phyloP scores from a whole-genome alignment of 2,113 vertebrate species.

The Psilopsiagon aymara region DNA sequence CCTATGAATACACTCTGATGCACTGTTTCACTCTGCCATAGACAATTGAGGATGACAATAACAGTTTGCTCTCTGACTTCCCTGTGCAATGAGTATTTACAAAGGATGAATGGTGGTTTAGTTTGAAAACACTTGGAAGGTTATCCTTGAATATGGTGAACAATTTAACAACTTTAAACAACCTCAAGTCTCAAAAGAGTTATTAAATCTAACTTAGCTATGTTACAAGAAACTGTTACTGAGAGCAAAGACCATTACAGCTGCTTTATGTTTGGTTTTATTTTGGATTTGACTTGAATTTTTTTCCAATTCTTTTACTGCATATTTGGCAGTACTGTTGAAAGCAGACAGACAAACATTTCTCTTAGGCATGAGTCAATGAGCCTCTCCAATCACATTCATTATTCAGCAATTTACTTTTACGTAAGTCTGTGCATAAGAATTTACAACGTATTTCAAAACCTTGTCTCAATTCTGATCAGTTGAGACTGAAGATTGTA shows the following conservation, averaged over 20 bases:
- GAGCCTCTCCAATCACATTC: conserved; percentile 79
- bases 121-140: not conserved
- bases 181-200: conserved; percentile 53
- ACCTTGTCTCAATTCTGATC: not conserved
- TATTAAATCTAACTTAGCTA: conserved; percentile 69
- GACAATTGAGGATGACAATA: conserved; percentile 30
- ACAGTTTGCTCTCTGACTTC: conserved; percentile 34
- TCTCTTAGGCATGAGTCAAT: conserved; percentile 82
- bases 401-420: conserved; percentile 76
- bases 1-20: conserved; percentile 26
- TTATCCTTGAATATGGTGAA: conserved; percentile 27
- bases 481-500: not conserved
- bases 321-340: conserved; percentile 69
- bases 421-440: not conserved
- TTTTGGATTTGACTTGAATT: not conserved
- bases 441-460: conserved; percentile 21
- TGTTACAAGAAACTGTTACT: conserved; percentile 46
- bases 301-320: conserved; percentile 52
- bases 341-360: conserved; percentile 74
- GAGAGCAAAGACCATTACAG: conserved; percentile 66
- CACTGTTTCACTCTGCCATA: not conserved
- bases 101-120: not conserved
- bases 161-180: conserved; percentile 52
- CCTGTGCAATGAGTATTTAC: conserved; percentile 28
- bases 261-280: conserved; percentile 23